Conservation (phyloP, 2,797 vertebrate genomes). For the Paedocypris micromegethes region DNA sequence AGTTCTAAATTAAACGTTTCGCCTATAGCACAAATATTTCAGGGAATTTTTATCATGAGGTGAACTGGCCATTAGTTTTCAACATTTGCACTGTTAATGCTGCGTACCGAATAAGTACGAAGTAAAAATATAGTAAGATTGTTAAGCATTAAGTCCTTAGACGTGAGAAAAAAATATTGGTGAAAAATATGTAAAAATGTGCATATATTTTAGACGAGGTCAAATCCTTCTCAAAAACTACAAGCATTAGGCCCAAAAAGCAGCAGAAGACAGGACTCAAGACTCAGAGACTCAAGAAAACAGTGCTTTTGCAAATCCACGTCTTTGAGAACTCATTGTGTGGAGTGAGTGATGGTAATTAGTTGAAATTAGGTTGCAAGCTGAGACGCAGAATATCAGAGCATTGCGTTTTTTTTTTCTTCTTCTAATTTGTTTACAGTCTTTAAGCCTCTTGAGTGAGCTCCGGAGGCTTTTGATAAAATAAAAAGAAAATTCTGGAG, state of each 20-base stretch:
- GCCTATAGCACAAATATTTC: too few relatives aligned
- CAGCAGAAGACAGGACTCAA: conserved; percentile 20
- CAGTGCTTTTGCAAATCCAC: conserved; percentile 13
- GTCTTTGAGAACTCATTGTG: conserved; percentile 29
- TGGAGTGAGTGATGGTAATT: conserved; percentile 43
- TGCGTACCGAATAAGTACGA: too few relatives aligned
- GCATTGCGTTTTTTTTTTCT: conserved; percentile 10
- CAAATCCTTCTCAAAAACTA: conserved; percentile 14
- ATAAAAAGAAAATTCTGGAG: conserved; percentile 14
- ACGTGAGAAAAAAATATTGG: too few relatives aligned
- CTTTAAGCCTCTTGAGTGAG: conserved; percentile 32
- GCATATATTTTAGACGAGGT: conserved; percentile 30
- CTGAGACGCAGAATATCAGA: conserved; percentile 29
- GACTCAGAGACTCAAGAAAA: conserved; percentile 27
- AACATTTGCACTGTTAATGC: too few relatives aligned
- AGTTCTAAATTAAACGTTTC: too few relatives aligned
- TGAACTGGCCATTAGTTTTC: too few relatives aligned
- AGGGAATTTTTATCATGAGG: too few relatives aligned
- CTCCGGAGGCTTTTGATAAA: conserved; percentile 24
- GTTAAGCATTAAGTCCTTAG: too few relatives aligned
- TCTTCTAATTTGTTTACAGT: conserved; percentile 44
- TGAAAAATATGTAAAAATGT: neutral
- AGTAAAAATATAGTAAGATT: too few relatives aligned
- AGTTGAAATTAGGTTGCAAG: conserved; percentile 43
- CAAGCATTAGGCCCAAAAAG: neutral